Evolutionary conservation across 2,113 vertebrate genomes (phyloP), one percentile per base, ranked within the genome.

Genomic region (Mixornis gularis): DNA sequence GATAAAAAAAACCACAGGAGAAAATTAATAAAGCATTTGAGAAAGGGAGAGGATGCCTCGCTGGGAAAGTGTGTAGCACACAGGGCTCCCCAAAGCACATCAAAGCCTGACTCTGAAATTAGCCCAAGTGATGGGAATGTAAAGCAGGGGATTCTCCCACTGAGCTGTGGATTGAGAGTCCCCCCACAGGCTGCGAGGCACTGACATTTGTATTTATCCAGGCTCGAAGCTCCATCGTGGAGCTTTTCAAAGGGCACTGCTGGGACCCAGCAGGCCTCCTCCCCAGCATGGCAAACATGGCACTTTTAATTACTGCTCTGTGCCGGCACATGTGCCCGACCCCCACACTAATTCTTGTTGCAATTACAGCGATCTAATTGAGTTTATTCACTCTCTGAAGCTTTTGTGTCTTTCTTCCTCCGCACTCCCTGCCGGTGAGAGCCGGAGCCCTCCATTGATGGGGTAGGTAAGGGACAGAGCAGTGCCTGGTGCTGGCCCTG

Each of bases 331-430:
- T 96, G 96, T 89, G 94, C 91, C 95, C 36, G 88, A 94, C 95
- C 94, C 95, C 93, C 95, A 92, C 90, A 29, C 77, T 96, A 96
- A 95, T 90, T 92, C 94, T 92, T 96, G 91, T 96, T 92, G 93
- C 95, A 96, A 97, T 95, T 96, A 95, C 93, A 96, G 90, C 69
- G 92, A 97, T 96, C 93, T 96, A 95, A 97, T 96, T 97, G 95
- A 95, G 95, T 96, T 95, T 93, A 96, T 95, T 96, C 95, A 94
- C 94, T 86, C 94, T 87, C 85, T 10, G 78, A 89, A 85, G 96
- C 94, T 73, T 95, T 88, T 84, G 94, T 94, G 96, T 36, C 95
- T 95, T 96, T 97, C 91, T 97, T 95, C 58, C 87, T 80, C 4
- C 4, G 22, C 90, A 85, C 94, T 94, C 96, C 95, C 95, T 94